These are phyloP conservation scores for Enteromius treurensis DNA, from an alignment of 2,797 vertebrate genomes.

Conservation along the genomic window DNA sequence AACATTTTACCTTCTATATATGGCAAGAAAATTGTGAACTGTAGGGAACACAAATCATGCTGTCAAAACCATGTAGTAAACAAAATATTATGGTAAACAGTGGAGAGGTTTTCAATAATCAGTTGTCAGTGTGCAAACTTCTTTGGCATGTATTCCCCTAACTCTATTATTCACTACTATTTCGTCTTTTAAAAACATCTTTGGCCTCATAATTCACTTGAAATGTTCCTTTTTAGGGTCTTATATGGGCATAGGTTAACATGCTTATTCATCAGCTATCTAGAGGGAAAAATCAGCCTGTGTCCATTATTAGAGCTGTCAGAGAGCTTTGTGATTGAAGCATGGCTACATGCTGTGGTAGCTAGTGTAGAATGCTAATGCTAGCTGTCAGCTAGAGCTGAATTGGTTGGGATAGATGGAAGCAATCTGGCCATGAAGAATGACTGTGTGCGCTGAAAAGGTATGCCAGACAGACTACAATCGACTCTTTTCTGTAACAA, in stretches of 20 bases:
- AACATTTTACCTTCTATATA: not conserved
- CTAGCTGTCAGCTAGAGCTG: conserved; percentile 72
- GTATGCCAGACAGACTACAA: conserved; percentile 16
- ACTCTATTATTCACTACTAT: conserved; percentile 34
- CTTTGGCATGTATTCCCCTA: conserved; percentile 53
- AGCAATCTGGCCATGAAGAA: conserved; percentile 51
- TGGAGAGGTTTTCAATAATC: not conserved
- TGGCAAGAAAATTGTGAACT: not conserved
- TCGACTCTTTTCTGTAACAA: conserved; percentile 28
- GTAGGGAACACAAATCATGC: not conserved
- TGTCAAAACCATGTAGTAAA: conserved; percentile 7
- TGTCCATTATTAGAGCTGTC: conserved; percentile 71
- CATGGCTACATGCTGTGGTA: conserved; percentile 67
- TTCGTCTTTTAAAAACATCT: not conserved
- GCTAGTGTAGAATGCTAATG: conserved; percentile 75
- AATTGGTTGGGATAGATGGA: conserved; percentile 63
- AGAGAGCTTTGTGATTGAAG: conserved; percentile 73
- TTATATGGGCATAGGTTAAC: conserved; percentile 76
- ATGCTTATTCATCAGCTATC: conserved; percentile 76
- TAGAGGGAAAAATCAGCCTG: conserved; percentile 71
- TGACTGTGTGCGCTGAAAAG: conserved; percentile 43
- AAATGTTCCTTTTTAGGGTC: conserved; percentile 77
- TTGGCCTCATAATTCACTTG: conserved; percentile 65
- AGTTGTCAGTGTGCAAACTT: not conserved
- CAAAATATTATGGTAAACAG: not conserved